Evolutionary conservation across 2,113 vertebrate species (phyloP), one percentile per base, ranked within the genome.

Genomic region (Tor tambroides): DNA sequence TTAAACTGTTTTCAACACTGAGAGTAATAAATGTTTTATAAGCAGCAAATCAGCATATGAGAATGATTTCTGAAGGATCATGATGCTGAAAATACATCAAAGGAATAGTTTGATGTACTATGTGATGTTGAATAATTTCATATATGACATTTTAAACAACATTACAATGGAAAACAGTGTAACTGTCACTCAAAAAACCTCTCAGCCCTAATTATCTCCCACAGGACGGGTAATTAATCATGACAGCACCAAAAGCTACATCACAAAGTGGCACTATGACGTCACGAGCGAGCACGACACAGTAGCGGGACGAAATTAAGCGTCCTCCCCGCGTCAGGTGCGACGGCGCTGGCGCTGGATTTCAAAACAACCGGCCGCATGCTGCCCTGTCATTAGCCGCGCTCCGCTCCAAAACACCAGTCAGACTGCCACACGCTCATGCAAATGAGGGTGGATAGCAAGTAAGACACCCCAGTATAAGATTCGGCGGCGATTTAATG

Each of bases 301-400:
- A 41, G 54, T 61, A 10, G 32, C 35, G 63, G 63, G 80, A 38
- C 85, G 32, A 15, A 23, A 21, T 84, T 43, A 65, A 89, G 80
- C 85, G 63, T 83, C 85, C 81, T 80, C 80, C 43, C 43, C 59
- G 85, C 72, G 87, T 89, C 90, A 90, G 87, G 87, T 91, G 91
- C 85, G 85, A 72, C 69, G 46, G 79, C 59, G 84, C 89, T 88
- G 88, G 89, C 90, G 88, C 90, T 81, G 63, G 84, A 89, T 92
- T 92, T 91, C 90, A 92, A 90, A 92, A 92, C 90, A 92, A 88
- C 75, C 83, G 86, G 87, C 85, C 86, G 65, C 89, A 78, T 90
- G 91, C 76, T 79, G 77, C 72, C 78, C 88, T 90, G 91, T 90
- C 90, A 92, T 86, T 85, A 87, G 90, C 75, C 51, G 43, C 75